Evolutionary conservation across 1,140 invertebrate genomes (phyloP), one percentile per base, ranked within the genome.

Genomic region (Drosophila ercepeae): DNA sequence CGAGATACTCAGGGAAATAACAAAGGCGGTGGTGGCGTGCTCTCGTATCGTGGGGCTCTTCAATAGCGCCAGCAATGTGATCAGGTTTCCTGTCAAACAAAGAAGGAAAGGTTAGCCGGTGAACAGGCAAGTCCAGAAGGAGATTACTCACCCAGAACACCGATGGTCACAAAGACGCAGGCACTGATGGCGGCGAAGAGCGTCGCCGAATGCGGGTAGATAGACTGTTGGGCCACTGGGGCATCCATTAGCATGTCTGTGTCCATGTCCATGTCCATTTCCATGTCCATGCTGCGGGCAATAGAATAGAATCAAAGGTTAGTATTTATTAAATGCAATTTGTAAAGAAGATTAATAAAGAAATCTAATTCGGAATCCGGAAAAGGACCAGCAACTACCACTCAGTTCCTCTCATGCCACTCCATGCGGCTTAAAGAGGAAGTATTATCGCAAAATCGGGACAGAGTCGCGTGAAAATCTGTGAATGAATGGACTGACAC

Each of bases 1-100:
- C 3, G 96, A 97, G 72, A 96, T 93, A 84, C 96, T 96, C 14
- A 97, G 93, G 19, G 96, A 97, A 73, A 97, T 94, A 39, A 97
- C 95, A 91, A 98, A 98, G 71, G 96, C 95, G 0, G 97, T 97
- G 1, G 97, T 97, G 41, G 96, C 96, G 86, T 97, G 95, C 6
- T 93, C 93, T 13, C 96, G 93, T 46, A 97, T 92, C 92, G 95
- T 96, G 11, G 94, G 93, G 78, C 95, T 96, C 89, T 94, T 94
- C 9, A 95, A 91, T 41, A 97, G 92, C 0, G 96, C 96, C 46
- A 96, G 89, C 27, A 96, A 94, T 16, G 96, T 97, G 41, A 97
- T 92, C 49, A 95, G 92, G 93, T 97, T 97, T 50, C 96, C 96
- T 97, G 93, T 3, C 8, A 0, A 5, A 4, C 4, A 13, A 18